Base-by-base conservation (phyloP, 2,113 vertebrate genomes). In the Equus quagga region DNA sequence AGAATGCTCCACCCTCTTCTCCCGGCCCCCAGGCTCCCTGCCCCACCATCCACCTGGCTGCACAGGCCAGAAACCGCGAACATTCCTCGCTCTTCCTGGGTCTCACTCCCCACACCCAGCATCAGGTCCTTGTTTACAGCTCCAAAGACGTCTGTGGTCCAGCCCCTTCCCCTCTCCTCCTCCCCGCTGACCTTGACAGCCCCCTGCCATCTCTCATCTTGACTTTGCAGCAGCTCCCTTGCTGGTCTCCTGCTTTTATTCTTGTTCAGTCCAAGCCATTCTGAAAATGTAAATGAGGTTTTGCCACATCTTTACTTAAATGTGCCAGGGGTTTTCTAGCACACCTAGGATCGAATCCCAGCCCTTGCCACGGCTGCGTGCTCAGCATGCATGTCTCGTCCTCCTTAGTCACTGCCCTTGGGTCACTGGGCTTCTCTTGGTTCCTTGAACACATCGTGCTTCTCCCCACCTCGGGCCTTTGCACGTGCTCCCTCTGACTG, bases 371-470 rank as follows among this genome's bases (percentile, higher is more conserved):
- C 3, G 4, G 28, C 28, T 54, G 56, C n/a, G 8, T 3, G 12
- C 44, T 60, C 21, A 18, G 13, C 3, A 0, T 31, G 0, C 0
- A 0, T 23, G 31, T 56, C 72, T 21, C 31, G 3, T 24, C 69
- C n/a, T n/a, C 18, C 2, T n/a, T 5, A 6, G n/a, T 49, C n/a
- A 2, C 44, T 1, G 15, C 51, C 17, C 44, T 11, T 13, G 49
- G 41, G 23, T 23, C 33, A 0, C 5, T 31, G 23, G 46, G 24
- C 31, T 6, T 46, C 58, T 33, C 36, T 23, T 21, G 6, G 46
- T 33, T 36, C 33, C 19, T 33, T 85, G 9, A 80, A 19, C 2
- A 19, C 70, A 21, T 49, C 28, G n/a, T 46, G 31, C 18, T 56
- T 8, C 44, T 18, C 31, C 36, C 73, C 1, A 23, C 24, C 88